Evolutionary conservation across 2,113 vertebrate species (phyloP).

Genomic region (Plecturocebus donacophilus): DNA sequence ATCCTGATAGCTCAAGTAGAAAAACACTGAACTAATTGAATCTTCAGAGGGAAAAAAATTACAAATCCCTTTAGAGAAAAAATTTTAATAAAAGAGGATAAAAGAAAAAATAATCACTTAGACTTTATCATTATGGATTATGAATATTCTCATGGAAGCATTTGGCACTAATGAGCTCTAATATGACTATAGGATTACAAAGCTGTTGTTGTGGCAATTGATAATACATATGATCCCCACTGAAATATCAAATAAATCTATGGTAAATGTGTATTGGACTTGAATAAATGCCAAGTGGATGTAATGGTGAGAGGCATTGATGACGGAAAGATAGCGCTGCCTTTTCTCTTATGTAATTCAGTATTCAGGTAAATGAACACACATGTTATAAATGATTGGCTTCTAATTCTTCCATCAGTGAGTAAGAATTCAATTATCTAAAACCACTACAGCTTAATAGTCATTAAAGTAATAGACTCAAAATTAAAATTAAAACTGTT

Average conservation of each 20-base stretch:
- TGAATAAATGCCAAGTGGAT: constrained; percentile 5
- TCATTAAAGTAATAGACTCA: background rate
- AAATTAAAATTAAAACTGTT: constrained; percentile 20
- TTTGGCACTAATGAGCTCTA: constrained; percentile 49
- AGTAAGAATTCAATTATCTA: background rate
- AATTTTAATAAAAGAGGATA: background rate
- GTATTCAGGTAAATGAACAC: background rate
- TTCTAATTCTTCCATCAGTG: background rate
- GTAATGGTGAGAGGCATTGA: background rate
- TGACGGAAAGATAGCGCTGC: background rate
- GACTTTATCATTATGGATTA: constrained; percentile 9
- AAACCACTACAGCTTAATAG: background rate
- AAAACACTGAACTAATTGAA: background rate
- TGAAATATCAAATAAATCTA: background rate
- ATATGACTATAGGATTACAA: background rate
- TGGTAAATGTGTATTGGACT: background rate
- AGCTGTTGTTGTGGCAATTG: constrained; percentile 36
- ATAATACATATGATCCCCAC: background rate
- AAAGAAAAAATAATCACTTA: constrained; percentile 20
- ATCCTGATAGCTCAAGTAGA: background rate
- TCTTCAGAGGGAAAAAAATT: background rate
- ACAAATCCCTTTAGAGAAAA: background rate
- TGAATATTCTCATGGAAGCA: constrained; percentile 42
- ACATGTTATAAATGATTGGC: background rate
- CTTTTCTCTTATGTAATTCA: background rate